Conservation (phyloP, 2,113 vertebrate genomes). For the Rissa tridactyla region DNA sequence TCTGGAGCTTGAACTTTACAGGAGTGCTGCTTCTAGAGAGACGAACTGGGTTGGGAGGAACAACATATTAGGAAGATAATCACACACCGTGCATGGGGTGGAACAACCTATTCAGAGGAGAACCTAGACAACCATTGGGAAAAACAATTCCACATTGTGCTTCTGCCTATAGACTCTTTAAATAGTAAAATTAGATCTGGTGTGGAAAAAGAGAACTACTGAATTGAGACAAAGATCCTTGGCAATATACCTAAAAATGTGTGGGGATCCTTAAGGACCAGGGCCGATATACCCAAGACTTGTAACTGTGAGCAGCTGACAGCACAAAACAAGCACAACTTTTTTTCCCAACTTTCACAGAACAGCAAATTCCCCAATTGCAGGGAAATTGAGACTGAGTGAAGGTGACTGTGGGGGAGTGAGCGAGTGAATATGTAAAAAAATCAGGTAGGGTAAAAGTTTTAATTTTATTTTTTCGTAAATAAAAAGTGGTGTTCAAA, state of each 20-base stretch:
- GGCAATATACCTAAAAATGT: not conserved
- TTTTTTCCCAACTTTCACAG: not conserved
- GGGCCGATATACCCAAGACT: too few species aligned
- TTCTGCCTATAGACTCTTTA: not conserved
- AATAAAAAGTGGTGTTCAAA: not conserved
- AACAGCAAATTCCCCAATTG: accelerated
- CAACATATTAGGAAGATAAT: not conserved
- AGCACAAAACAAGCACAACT: not conserved
- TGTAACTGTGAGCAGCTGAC: not conserved
- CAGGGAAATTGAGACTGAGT: not conserved
- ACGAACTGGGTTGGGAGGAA: not conserved
- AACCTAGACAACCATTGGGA: not conserved
- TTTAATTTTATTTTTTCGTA: not conserved
- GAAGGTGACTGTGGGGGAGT: not conserved
- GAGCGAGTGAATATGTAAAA: not conserved
- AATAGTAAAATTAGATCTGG: not conserved
- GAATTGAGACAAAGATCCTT: not conserved
- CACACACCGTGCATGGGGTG: not conserved
- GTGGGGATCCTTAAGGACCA: not conserved
- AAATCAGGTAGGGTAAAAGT: not conserved
- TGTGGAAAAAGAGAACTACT: not conserved
- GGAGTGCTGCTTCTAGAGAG: not conserved
- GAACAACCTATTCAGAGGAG: not conserved
- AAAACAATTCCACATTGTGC: not conserved
- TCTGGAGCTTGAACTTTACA: not conserved